These are phyloP conservation scores for Nibea albiflora DNA, from an alignment of 2,113 vertebrate species.

Conservation along the genomic window DNA sequence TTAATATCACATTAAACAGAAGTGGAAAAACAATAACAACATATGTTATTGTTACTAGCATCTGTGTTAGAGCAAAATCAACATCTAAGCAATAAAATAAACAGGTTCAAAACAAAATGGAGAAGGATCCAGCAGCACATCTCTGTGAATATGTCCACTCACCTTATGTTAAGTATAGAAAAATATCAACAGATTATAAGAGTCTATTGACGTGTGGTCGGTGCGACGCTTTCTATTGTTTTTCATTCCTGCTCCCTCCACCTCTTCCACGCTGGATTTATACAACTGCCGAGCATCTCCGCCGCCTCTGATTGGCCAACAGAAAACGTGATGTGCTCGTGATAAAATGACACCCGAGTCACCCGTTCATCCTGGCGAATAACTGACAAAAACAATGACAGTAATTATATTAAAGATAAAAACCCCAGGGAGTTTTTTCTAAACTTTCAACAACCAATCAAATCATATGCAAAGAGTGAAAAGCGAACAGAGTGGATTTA, in stretches of 20 bases:
- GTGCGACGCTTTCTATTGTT: slow-evolving; percentile 14
- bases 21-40: too few relatives aligned
- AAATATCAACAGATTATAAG: slow-evolving; percentile 21
- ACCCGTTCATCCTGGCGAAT: background rate
- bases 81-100: background rate
- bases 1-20: too few relatives aligned
- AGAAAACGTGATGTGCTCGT: slow-evolving; percentile 31
- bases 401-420: too few relatives aligned
- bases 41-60: background rate
- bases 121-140: too few relatives aligned
- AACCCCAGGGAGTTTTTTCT: too few relatives aligned
- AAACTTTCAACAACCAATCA: too few relatives aligned
- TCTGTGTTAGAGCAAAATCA: background rate
- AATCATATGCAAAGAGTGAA: too few relatives aligned
- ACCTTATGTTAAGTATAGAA: slow-evolving; percentile 63
- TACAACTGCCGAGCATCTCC: background rate
- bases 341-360: background rate
- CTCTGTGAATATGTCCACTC: slow-evolving; percentile 5
- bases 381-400: background rate
- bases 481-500: too few relatives aligned
- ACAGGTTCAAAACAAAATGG: too few relatives aligned
- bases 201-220: background rate
- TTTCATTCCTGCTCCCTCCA: slow-evolving; percentile 54
- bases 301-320: slow-evolving; percentile 53
- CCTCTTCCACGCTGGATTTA: slow-evolving; percentile 31